Evolutionary conservation across 2,797 vertebrate genomes (phyloP), one percentile per base, ranked within the genome.

Genomic region (Rhodeus uyekii): DNA sequence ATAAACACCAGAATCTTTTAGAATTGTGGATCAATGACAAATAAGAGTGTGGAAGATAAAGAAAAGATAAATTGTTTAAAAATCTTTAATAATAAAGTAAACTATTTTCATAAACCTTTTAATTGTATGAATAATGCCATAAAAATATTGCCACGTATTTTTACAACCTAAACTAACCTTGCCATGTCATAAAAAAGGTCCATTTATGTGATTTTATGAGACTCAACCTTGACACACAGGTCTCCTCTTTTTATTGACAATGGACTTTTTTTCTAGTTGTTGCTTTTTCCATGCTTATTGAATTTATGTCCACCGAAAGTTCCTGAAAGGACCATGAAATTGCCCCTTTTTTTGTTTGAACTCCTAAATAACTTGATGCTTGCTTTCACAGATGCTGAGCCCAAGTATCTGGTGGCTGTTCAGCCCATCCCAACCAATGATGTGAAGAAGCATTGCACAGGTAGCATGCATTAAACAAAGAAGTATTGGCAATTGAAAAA

Each of bases 321-420:
- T 46, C 13, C 32, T 48, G 39, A 24, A 39, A 50, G 29, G 13
- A 34, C 13, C 38, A 44, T 58, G 50, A 69, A 22, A 69, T 55
- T 71, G 8, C 3, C 19, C 4, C 32, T 42, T 63, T 53, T 39
- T 69, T 58, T 34, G 38, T 58, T 69, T 69, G 36, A 69, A 69
- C 38, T 22, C 50, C 46, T 46, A 13, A 65, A 39, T 42, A 74
- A 65, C 22, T 32, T 39, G n/a, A 12, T 12, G 61, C 83, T 90
- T 83, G 68, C 14, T 91, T 92, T 93, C 87, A 86, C 87, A 98
- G 98, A 98, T 82, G 97, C 97, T 0, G 97, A 98, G 53, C 97
- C 97, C 0, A 96, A 96, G 77, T 99, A 98, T 87, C 93, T 99
- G 89, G 95, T 99, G 76, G 96, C 96, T 0, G 95, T 99, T 44